Conservation (phyloP, 2,888 invertebrate species). For the Lamellibrachia columna region DNA sequence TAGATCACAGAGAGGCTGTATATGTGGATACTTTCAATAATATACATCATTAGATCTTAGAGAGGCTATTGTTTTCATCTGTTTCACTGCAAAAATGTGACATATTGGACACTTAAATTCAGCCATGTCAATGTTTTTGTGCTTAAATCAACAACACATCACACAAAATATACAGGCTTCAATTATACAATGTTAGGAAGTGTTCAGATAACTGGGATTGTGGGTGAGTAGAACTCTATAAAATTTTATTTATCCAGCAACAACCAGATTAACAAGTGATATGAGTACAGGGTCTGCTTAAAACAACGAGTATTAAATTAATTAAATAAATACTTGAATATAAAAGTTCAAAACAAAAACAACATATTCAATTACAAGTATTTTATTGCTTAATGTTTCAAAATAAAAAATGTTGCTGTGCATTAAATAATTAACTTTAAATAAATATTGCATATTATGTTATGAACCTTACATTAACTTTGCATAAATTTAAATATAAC, state of each 20-base stretch:
- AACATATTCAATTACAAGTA: neutral
- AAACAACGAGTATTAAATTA: neutral
- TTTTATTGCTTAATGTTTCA: neutral
- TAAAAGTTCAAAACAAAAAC: neutral
- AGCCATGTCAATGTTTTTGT: neutral
- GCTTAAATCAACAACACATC: neutral
- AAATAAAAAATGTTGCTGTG: neutral
- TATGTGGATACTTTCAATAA: neutral
- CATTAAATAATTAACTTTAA: neutral
- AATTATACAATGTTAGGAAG: neutral
- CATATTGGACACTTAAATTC: conserved; percentile 5
- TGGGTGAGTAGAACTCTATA: neutral
- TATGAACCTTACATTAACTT: too few relatives aligned
- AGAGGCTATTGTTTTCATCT: neutral
- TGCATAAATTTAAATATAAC: too few relatives aligned
- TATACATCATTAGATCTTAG: neutral
- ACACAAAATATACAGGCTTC: neutral
- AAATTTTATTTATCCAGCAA: neutral
- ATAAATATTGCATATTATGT: too few relatives aligned
- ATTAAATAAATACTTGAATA: neutral
- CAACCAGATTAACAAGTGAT: neutral
- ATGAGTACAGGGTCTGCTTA: neutral
- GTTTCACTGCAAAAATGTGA: neutral
- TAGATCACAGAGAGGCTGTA: too few relatives aligned
- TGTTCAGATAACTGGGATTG: neutral